Conservation (phyloP, 53 echinoderm and acorn worm genomes). For the Stichopus horrens region DNA sequence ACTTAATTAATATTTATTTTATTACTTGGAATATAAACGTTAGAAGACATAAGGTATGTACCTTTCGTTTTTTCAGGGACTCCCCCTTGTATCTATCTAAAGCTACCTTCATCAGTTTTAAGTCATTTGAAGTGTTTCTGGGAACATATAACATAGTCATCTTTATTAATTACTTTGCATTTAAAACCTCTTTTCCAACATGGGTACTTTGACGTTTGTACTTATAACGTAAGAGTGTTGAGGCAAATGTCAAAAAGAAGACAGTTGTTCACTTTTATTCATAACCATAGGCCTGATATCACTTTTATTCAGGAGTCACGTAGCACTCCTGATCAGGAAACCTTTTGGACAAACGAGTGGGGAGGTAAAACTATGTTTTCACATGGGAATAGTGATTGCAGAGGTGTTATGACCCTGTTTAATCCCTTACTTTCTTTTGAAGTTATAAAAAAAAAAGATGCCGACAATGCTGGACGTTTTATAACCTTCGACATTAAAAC, state of each 20-base stretch:
- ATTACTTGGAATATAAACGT: too few species aligned
- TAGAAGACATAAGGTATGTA: too few species aligned
- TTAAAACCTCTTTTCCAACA: neutral
- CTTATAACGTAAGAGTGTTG: neutral
- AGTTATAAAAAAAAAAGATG: neutral
- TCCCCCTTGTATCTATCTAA: too few species aligned
- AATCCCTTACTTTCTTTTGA: neutral
- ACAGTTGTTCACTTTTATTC: neutral
- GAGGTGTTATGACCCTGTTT: neutral
- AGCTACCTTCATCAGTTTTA: too few species aligned
- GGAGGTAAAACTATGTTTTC: neutral
- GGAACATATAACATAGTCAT: neutral
- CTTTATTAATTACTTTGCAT: neutral
- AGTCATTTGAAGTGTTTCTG: too few species aligned
- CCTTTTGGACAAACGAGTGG: neutral
- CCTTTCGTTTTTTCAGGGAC: too few species aligned
- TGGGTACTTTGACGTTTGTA: neutral
- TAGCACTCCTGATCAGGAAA: too few species aligned
- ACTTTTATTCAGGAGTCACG: too few species aligned
- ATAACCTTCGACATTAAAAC: too few species aligned
- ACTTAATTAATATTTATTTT: too few species aligned
- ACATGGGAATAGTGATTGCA: neutral
- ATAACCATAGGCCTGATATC: neutral
- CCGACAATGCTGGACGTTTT: too few species aligned
- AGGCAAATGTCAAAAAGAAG: slow-evolving; percentile 20